These are phyloP conservation scores for Elmis aenea DNA, from an alignment of 2,888 invertebrate species.

Conservation along the genomic window DNA sequence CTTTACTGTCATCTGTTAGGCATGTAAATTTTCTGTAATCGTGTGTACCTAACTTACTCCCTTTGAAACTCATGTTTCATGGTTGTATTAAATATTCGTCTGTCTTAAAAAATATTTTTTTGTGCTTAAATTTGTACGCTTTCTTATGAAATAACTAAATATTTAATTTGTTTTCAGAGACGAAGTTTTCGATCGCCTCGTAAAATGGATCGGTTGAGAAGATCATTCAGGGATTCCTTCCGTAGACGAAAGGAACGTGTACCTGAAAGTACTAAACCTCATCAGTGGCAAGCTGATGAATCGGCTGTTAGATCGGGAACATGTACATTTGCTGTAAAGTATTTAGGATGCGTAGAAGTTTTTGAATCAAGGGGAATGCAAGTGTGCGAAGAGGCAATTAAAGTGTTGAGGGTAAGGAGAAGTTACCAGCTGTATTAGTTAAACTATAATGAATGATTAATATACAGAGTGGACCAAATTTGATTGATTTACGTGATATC, in stretches of 20 bases:
- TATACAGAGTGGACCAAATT: too few relatives aligned
- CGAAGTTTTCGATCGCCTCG: constrained; percentile 63
- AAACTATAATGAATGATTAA: too few relatives aligned
- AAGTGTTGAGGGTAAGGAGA: constrained; percentile 91
- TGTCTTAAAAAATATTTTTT: too few relatives aligned
- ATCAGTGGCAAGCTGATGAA: constrained; percentile 98
- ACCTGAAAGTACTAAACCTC: constrained; percentile 91
- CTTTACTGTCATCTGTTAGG: too few relatives aligned
- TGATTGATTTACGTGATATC: too few relatives aligned
- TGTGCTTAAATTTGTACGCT: too few relatives aligned
- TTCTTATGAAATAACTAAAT: too few relatives aligned
- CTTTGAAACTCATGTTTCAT: too few relatives aligned
- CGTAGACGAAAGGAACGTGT: constrained; percentile 80
- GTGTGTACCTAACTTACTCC: too few relatives aligned
- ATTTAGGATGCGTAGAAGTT: constrained; percentile 98
- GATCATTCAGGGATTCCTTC: constrained; percentile 91
- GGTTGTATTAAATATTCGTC: too few relatives aligned
- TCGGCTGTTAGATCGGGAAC: constrained; percentile 91
- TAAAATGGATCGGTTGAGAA: constrained; percentile 83
- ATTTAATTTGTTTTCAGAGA: too few relatives aligned
- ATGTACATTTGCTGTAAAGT: constrained; percentile 97
- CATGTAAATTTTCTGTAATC: too few relatives aligned
- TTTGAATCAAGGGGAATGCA: constrained; percentile 99
- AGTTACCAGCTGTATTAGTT: neutral
- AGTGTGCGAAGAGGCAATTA: constrained; percentile 98